A percentile compares a stretch with the other conserved stretches of the same genome.
phyloP scores from a whole-genome alignment of 2,113 vertebrate genomes.

The Tautogolabrus adspersus region DNA sequence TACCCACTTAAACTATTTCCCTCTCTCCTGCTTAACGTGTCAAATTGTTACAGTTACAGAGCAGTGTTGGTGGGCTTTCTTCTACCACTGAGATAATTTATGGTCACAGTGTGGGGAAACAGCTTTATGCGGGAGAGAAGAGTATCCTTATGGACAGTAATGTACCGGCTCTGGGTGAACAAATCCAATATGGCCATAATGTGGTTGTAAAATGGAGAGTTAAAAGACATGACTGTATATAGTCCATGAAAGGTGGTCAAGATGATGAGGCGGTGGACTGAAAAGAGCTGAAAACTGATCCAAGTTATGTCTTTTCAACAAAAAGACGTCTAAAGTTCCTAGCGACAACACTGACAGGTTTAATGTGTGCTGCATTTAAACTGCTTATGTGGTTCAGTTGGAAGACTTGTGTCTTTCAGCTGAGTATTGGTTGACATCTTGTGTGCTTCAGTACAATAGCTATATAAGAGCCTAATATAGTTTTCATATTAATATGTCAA shows the following conservation, averaged over 20 bases:
- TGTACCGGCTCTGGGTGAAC: constrained; percentile 20
- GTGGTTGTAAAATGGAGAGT: constrained; percentile 42
- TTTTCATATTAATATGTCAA: background rate
- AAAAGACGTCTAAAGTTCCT: background rate
- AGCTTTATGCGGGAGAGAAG: constrained; percentile 15
- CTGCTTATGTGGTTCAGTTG: background rate
- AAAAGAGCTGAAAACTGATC: constrained; percentile 20
- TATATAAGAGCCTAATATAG: background rate
- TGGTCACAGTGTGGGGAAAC: constrained; percentile 41
- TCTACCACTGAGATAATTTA: constrained; percentile 44
- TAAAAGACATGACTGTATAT: background rate
- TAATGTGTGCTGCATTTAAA: background rate
- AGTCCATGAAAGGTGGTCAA: constrained; percentile 6
- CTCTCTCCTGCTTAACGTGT: constrained; percentile 2
- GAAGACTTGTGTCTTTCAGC: background rate
- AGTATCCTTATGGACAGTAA: constrained; percentile 32
- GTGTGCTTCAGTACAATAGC: background rate
- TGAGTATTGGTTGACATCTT: background rate
- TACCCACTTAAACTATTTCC: background rate
- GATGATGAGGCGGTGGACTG: constrained; percentile 14
- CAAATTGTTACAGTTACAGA: constrained; percentile 30
- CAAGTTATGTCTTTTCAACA: background rate
- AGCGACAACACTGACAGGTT: background rate
- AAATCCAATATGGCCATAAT: constrained; percentile 16
- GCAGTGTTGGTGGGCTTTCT: constrained; percentile 11